Base-by-base conservation (phyloP, 2,797 vertebrate genomes). In the Arnoldichthys spilopterus region DNA sequence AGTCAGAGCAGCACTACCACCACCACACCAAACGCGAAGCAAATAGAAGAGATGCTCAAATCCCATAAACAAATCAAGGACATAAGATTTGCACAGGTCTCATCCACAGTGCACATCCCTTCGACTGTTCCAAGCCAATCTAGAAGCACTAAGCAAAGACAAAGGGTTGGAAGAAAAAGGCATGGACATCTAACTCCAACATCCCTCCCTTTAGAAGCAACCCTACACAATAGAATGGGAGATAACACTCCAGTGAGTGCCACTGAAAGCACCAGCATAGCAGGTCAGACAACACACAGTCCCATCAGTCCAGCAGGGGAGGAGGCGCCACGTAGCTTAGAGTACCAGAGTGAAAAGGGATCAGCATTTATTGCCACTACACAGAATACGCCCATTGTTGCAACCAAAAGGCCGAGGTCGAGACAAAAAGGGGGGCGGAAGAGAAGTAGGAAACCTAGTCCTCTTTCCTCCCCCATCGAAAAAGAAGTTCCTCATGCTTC, bases 391-490 rank as follows among this genome's bases (percentile, higher is more conserved):
- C 83, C 87, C 61, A 84, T 85, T 82, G 86, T 83, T 72, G 89
- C 84, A 85, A 81, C 81, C 75, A 90, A 92, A 86, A 89, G 78
- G 43, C 88, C 77, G 49, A 83, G 82, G 74, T 86, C 53, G 0
- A 87, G 86, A 68, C 85, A 81, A 22, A 87, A 56, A 75, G 76
- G 82, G 49, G 77, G 76, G 45, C 89, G 77, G 78, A 88, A 84
- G 54, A 88, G 74, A 20, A 86, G 82, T 78, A 87, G 86, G 75
- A 91, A 91, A 85, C 77, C 76, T 1, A 53, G 28, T 59, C 32
- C 40, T 47, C 45, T 81, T 69, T 70, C 70, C 71, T 53, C 82
- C 73, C 70, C 59, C 70, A 82, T 40, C 4, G 62, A 66, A 28
- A 78, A 83, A 78, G 86, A 72, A 15, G 69, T 34, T 1, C 47